phyloP scores from a whole-genome alignment of 2,113 vertebrate species.

The Cebus imitator region DNA sequence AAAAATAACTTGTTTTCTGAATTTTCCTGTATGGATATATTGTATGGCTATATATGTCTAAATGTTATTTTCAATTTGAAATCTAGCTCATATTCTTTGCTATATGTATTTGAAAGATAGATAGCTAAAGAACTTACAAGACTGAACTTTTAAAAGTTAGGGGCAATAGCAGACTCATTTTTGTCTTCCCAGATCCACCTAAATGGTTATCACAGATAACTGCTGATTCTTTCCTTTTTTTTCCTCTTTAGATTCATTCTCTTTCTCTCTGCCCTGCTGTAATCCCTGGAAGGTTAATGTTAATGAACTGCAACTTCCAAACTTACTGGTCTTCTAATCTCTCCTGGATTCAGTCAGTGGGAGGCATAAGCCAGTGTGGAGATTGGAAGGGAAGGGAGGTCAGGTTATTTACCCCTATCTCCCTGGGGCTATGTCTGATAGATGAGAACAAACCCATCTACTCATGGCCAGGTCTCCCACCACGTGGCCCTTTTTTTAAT shows the following conservation, averaged over 20 bases:
- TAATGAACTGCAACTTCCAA: not conserved
- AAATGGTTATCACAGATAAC: not conserved
- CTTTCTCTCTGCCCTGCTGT: not conserved
- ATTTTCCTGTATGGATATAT: not conserved
- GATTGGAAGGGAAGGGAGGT: not conserved
- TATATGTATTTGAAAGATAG: not conserved
- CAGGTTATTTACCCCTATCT: not conserved
- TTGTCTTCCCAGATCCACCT: not conserved
- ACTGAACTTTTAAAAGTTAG: not conserved
- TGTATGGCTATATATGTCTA: not conserved
- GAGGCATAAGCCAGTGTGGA: not conserved
- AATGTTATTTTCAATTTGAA: slow-evolving; percentile 1
- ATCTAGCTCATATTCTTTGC: not conserved
- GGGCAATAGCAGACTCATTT: not conserved
- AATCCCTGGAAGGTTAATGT: not conserved
- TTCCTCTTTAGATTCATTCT: not conserved
- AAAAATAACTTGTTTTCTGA: not conserved
- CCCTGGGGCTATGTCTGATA: not conserved
- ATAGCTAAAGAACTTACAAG: not conserved
- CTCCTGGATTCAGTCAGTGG: not conserved
- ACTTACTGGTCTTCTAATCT: not conserved
- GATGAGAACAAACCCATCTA: not conserved
- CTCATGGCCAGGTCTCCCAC: not conserved
- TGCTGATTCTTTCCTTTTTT: not conserved
- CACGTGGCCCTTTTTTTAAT: not conserved